Percentiles rank a stretch among this genome's conserved stretches.
phyloP scores from a whole-genome alignment of 2,888 invertebrate species.

The Cistogaster globosa region DNA sequence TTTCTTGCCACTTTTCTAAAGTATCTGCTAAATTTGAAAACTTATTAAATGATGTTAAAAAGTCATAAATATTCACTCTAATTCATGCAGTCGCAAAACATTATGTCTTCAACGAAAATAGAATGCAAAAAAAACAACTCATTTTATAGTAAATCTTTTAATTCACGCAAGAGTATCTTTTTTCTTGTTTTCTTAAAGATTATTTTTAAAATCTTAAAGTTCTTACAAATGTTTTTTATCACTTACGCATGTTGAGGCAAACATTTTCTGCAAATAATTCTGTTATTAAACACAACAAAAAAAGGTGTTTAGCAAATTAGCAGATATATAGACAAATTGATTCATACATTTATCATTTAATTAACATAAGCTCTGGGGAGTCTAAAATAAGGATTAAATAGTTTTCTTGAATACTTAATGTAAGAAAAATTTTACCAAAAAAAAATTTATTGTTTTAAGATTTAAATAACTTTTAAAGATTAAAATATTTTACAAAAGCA shows the following conservation, averaged over 20 bases:
- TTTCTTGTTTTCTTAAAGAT: constrained; percentile 12
- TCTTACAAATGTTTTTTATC: constrained; percentile 36
- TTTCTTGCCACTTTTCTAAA: constrained; percentile 40
- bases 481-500: too few relatives aligned
- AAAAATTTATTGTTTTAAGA: too few relatives aligned
- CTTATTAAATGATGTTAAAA: constrained; percentile 57
- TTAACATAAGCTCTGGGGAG: constrained; percentile 25
- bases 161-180: not conserved
- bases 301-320: constrained; percentile 61
- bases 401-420: too few relatives aligned
- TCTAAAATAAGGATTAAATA: constrained; percentile 14
- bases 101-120: not conserved
- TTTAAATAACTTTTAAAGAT: too few relatives aligned
- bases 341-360: constrained; percentile 55
- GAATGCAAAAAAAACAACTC: not conserved
- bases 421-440: too few relatives aligned
- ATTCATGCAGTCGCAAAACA: not conserved
- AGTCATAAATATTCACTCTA: constrained; percentile 49
- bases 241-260: not conserved
- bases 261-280: not conserved
- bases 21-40: constrained; percentile 26
- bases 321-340: constrained; percentile 50
- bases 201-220: constrained; percentile 37
- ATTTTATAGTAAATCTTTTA: not conserved
- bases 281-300: not conserved